These are phyloP conservation scores for Hyles euphorbiae DNA, from an alignment of 1,140 invertebrate genomes.

Conservation along the genomic window DNA sequence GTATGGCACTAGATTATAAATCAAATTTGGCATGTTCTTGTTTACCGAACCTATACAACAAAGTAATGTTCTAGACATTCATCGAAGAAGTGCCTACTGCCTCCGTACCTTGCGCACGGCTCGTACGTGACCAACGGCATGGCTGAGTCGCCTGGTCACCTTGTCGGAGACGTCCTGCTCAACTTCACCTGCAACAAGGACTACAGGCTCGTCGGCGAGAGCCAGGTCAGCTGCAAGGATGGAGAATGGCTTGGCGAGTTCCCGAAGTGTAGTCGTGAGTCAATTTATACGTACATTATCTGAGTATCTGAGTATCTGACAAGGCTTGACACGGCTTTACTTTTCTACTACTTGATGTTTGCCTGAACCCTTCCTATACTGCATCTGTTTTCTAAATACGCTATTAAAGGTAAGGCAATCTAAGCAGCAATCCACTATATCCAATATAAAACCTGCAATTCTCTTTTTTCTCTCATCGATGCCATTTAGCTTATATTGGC, in stretches of 20 bases:
- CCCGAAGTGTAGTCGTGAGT: background rate
- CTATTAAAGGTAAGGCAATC: too few relatives aligned
- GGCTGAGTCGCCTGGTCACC: background rate
- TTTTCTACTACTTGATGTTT: background rate
- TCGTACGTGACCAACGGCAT: background rate
- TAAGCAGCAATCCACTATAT: too few relatives aligned
- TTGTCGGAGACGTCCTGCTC: background rate
- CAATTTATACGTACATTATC: background rate
- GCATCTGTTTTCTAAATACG: too few relatives aligned
- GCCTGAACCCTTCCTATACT: too few relatives aligned
- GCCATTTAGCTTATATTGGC: too few relatives aligned
- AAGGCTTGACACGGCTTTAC: background rate
- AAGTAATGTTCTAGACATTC: too few relatives aligned
- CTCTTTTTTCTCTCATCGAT: too few relatives aligned
- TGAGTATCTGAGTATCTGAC: background rate
- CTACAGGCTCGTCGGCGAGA: background rate
- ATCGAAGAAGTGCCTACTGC: background rate
- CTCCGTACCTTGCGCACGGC: background rate
- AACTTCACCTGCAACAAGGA: conserved; percentile 6
- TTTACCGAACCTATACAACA: too few relatives aligned
- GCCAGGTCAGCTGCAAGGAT: background rate
- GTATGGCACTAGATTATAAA: too few relatives aligned
- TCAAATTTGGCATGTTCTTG: too few relatives aligned
- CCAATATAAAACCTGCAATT: too few relatives aligned
- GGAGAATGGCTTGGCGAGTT: background rate